Base-by-base conservation (phyloP, 2,113 vertebrate species). In the Rhea pennata region DNA sequence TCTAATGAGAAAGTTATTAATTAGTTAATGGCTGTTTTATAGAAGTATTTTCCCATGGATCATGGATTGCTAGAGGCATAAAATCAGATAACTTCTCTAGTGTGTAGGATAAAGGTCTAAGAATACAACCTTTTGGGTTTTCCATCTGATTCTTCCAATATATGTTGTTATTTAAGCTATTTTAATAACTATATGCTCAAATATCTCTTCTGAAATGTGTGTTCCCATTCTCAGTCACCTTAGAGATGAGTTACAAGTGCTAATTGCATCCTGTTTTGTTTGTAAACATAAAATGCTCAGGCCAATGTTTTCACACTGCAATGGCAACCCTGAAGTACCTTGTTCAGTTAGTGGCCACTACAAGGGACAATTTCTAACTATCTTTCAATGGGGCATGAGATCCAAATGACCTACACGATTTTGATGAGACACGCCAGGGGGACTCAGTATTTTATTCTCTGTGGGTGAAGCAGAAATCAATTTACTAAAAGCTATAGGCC, bases 21-120 rank as follows among this genome's bases (percentile, higher is more conserved):
- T 96, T 95, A 88, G 72, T 90, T 97, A 96, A 96, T 94, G 69
- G 69, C 11, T 86, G 64, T 91, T 96, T 96, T 95, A 96, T 92
- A 46, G 72, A 91, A 91, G 46, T 48, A 78, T 95, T 95, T 96
- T 96, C 93, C 95, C 95, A 96, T 90, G 87, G 84, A 95, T 88
- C 72, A 36, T 22, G 24, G 87, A n/a, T 65, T 83, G 36, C 80
- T 95, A 75, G 51, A 75, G 48, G 65, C 90, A 88, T 64, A 85
- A 94, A 92, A 93, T 91, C 58, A 80, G 81, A 53, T 86, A 94
- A 79, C 83, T 83, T 80, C 75, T 90, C 31, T 59, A 65, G 31
- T 40, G 36, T 67, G 42, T 20, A 61, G 84, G 82, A 76, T 92
- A 88, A 92, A 88, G 5, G 46, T 66, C 69, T 86, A 86, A 96